phyloP scores from a whole-genome alignment of 1,140 invertebrate species.

The Muscidifurax raptorellus region DNA sequence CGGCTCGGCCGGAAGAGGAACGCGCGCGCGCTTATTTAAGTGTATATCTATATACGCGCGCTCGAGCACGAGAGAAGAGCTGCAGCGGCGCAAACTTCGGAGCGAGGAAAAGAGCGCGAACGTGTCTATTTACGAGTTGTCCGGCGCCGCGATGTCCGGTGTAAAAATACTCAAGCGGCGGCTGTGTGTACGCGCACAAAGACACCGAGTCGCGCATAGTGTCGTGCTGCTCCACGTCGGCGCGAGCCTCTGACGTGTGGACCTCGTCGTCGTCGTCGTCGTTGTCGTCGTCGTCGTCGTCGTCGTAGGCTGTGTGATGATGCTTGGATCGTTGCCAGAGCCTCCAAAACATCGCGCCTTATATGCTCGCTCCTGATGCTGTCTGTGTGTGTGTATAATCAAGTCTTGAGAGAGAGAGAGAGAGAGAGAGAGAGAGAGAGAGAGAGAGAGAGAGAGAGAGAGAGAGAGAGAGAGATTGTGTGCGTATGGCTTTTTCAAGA shows the following conservation, averaged over 20 bases:
- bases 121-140: conserved; percentile 76
- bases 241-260: conserved; percentile 33
- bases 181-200: conserved; percentile 54
- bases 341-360: conserved; percentile 15
- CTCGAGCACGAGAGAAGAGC: too few species aligned
- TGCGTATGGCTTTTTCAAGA: not conserved
- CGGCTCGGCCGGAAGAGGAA: not conserved
- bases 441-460: conserved; percentile 7
- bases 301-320: conserved; percentile 5
- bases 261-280: conserved; percentile 31
- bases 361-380: not conserved
- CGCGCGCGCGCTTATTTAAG: not conserved
- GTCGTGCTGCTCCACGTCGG: conserved; percentile 52
- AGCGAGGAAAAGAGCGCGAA: conserved; percentile 23
- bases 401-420: conserved; percentile 3
- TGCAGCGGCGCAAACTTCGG: not conserved
- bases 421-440: conserved; percentile 23
- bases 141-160: conserved; percentile 76
- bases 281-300: conserved; percentile 33
- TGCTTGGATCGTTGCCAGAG: not conserved
- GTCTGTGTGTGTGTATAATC: not conserved
- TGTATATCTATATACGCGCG: not conserved
- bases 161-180: conserved; percentile 72
- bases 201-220: conserved; percentile 53
- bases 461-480: conserved; percentile 1